A percentile compares a stretch with the other conserved stretches of the same genome.
phyloP scores from a whole-genome alignment of 2,797 vertebrate genomes.

The Myiotriccus ornatus region DNA sequence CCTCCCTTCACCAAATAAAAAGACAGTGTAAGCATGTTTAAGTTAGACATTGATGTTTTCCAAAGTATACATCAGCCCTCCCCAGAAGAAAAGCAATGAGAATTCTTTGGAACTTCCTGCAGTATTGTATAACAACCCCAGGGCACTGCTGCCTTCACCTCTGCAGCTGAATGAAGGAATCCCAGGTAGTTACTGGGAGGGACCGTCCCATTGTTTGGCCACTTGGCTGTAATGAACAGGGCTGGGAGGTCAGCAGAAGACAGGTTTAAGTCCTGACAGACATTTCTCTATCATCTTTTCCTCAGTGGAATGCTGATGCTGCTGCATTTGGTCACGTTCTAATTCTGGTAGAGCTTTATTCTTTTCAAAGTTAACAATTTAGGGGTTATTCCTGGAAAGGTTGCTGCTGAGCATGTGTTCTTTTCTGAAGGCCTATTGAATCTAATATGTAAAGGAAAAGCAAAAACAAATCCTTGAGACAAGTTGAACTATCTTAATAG shows the following conservation, averaged over 20 bases:
- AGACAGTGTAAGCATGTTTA: neutral
- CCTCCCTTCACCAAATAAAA: neutral
- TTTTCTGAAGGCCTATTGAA: neutral
- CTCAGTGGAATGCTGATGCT: neutral
- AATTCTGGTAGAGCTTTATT: neutral
- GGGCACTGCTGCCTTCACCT: neutral
- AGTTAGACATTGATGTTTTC: neutral
- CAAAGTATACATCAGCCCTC: conserved; percentile 11
- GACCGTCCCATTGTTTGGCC: fast-evolving
- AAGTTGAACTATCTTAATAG: neutral
- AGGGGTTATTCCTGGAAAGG: neutral
- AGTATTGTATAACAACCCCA: neutral
- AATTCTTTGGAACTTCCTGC: neutral
- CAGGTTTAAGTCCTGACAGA: neutral
- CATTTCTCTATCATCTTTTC: neutral
- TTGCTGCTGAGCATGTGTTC: neutral
- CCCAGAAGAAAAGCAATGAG: neutral
- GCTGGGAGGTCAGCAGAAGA: neutral
- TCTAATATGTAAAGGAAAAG: neutral
- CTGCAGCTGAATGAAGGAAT: neutral
- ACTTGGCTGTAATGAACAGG: neutral
- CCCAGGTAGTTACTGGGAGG: neutral
- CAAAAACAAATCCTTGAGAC: neutral
- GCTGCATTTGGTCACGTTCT: neutral
- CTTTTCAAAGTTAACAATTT: neutral